phyloP scores from a whole-genome alignment of 2,797 vertebrate genomes.

The Tarsius wallacei region DNA sequence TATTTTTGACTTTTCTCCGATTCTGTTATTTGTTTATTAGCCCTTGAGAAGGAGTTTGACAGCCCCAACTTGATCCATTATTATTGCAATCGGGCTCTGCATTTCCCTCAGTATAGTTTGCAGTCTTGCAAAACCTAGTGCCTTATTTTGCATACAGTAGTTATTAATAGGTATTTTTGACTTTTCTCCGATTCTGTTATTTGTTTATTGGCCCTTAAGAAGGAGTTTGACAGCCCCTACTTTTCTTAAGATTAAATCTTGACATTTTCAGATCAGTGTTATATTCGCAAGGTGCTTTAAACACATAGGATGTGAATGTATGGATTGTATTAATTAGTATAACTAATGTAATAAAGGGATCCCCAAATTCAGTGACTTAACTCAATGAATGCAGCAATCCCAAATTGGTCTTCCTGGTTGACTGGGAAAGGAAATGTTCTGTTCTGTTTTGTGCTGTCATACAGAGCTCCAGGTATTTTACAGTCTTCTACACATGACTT shows the following conservation, averaged over 20 bases:
- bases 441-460: neutral
- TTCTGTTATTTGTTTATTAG: neutral
- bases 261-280: neutral
- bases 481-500: neutral
- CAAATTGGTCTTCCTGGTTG: neutral
- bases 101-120: neutral
- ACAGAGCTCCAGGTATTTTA: neutral
- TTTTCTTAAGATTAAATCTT: slow-evolving; percentile 18
- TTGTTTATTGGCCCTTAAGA: neutral
- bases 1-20: neutral
- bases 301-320: neutral
- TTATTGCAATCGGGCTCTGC: neutral
- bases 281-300: neutral
- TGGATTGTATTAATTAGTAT: neutral
- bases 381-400: neutral
- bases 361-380: neutral
- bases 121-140: neutral
- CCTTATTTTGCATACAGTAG: neutral
- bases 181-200: neutral
- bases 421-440: neutral
- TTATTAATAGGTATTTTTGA: neutral
- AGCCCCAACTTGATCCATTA: neutral
- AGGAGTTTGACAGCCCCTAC: neutral
- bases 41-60: neutral
- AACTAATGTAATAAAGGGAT: neutral